Evolutionary conservation across 2,888 invertebrate genomes (phyloP).

Genomic region (Malthinus seriepunctatus): DNA sequence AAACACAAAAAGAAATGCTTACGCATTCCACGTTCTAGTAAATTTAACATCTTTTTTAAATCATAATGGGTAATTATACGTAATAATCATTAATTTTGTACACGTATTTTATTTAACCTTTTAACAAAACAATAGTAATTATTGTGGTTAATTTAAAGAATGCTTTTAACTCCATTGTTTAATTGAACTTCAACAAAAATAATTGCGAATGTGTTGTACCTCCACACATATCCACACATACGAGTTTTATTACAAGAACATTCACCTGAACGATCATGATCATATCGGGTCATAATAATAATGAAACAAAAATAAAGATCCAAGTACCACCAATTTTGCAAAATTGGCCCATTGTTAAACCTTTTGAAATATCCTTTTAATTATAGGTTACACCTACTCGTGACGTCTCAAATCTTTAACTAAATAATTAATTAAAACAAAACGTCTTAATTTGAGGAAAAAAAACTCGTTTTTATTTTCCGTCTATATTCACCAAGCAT

Average conservation of each 20-base stretch:
- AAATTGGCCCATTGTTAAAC: no score
- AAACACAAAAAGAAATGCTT: not conserved
- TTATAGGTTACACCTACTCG: no score
- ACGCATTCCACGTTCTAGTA: not conserved
- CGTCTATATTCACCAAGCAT: not conserved
- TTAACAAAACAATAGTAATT: not conserved
- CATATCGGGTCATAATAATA: no score
- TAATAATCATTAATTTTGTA: slow-evolving; percentile 2
- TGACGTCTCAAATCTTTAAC: no score
- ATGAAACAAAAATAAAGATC: no score
- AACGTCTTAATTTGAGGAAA: not conserved
- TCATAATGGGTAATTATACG: slow-evolving; percentile 1
- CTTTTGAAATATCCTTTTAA: no score
- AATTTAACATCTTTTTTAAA: slow-evolving; percentile 5
- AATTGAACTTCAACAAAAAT: not conserved
- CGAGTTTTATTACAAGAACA: not conserved
- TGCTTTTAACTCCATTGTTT: slow-evolving; percentile 2
- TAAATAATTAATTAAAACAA: not conserved
- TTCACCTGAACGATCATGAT: not conserved
- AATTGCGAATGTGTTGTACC: not conserved
- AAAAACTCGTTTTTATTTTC: not conserved
- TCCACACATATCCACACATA: no score
- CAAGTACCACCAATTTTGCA: no score
- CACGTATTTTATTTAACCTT: not conserved
- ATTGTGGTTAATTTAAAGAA: slow-evolving; percentile 4